Base-by-base conservation (phyloP, 2,113 vertebrate species). In the Andinoacara biseriatus region DNA sequence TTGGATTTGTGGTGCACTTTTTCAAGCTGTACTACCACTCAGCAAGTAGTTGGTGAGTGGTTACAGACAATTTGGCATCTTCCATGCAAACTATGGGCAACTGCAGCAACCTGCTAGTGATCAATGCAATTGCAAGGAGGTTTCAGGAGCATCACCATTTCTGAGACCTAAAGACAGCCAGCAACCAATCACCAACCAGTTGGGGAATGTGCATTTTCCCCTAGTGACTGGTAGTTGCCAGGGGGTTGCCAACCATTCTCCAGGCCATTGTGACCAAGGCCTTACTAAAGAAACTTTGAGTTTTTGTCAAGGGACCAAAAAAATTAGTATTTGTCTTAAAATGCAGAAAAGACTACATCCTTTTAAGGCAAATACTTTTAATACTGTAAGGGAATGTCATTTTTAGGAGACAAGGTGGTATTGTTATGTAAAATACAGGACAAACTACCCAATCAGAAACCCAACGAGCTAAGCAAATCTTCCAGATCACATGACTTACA, bases 291-390 rank as follows among this genome's bases (percentile, higher is more conserved):
- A n/a, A n/a, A n/a, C n/a, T 14, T 67, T 26, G 38, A 22, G 63
- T 26, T 0, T 10, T 26, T 2, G 1, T 0, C 38, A 18, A 46
- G 15, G 29, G 22, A 67, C 40, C 0, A 1, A 67, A 40, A 43
- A 10, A 67, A 11, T 38, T 26, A 26, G 40, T 43, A 43, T 65
- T 46, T 18, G 22, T 38, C 17, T 46, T 46, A 38, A 67, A 67
- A 49, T 29, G 15, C 9, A 49, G 63, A 49, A 3, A 29, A 69
- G 26, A 26, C 26, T 26, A 3, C 26, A 26, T 26, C 26, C 26
- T 26, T 26, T 26, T 26, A 26, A 26, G 3, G 26, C 26, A 26
- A 26, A 26, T 26, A 26, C 26, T 26, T 26, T 26, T 26, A 26
- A 26, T 26, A 26, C 14, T 46, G 43, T 46, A 15, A 46, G 5